Conservation (phyloP, 1,140 invertebrate species). For the Conus ventricosus region DNA sequence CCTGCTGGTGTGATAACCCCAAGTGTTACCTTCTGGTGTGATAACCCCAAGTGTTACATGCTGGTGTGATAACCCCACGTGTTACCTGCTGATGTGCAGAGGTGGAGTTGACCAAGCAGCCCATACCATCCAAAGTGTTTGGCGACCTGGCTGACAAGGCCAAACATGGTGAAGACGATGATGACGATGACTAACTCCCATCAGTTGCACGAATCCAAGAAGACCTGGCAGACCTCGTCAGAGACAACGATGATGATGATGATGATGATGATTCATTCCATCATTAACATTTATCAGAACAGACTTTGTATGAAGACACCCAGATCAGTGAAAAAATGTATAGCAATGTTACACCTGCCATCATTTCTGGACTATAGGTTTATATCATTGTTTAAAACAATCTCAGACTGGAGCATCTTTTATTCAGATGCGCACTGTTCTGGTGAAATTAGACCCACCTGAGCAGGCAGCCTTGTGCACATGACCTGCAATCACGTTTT, state of each 20-base stretch:
- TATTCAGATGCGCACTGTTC: too few relatives aligned
- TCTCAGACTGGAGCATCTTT: too few relatives aligned
- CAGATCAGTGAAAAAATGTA: too few relatives aligned
- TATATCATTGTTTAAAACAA: too few relatives aligned
- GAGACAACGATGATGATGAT: neutral
- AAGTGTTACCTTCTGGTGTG: neutral
- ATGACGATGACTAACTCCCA: neutral
- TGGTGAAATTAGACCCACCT: too few relatives aligned
- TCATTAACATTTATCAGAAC: neutral
- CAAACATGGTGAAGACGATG: slow-evolving; percentile 42
- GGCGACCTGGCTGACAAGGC: slow-evolving; percentile 81
- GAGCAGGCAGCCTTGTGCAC: too few relatives aligned
- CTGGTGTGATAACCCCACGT: too few relatives aligned
- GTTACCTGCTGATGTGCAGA: slow-evolving; percentile 72
- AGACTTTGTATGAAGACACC: neutral
- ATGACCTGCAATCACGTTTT: too few relatives aligned
- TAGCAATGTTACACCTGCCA: too few relatives aligned
- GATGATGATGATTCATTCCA: neutral
- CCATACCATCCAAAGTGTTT: slow-evolving; percentile 90
- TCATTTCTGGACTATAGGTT: too few relatives aligned
- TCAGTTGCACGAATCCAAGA: neutral
- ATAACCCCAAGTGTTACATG: too few relatives aligned
- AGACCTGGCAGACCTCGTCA: neutral
- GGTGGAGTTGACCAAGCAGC: slow-evolving; percentile 86
- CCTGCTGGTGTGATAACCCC: neutral